Percentiles rank a stretch among this genome's conserved stretches.
Conservation (phyloP, 2,888 invertebrate species). For the Rotaria magnacalcarata region DNA sequence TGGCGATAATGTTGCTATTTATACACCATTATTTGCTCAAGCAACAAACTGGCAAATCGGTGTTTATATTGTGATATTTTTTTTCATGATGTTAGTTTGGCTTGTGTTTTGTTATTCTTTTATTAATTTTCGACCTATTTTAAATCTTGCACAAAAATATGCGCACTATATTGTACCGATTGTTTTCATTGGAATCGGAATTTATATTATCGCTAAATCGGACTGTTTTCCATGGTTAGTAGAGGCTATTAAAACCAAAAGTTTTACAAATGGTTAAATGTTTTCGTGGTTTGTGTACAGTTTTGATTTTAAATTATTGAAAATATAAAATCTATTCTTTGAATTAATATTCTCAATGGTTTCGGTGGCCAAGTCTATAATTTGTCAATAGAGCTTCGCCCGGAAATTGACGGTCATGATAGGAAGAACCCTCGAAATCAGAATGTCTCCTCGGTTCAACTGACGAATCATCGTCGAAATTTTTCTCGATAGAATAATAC, state of each 20-base stretch:
- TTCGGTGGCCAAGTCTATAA: no score
- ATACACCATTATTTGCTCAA: slow-evolving; percentile 33
- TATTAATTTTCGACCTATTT: slow-evolving; percentile 6
- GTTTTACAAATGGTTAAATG: not conserved
- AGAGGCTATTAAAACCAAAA: not conserved
- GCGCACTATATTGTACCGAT: not conserved
- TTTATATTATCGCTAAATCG: not conserved
- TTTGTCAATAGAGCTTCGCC: no score
- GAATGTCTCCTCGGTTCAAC: no score
- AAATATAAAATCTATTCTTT: no score
- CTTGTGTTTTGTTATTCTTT: not conserved
- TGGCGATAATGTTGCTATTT: slow-evolving; percentile 23
- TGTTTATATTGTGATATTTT: not conserved
- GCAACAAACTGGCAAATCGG: slow-evolving; percentile 2
- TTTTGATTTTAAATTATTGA: no score
- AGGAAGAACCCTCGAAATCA: no score
- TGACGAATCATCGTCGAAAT: no score
- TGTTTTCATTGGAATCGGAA: not conserved
- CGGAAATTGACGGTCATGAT: no score
- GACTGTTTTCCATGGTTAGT: slow-evolving; percentile 23
- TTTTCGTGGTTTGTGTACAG: no score
- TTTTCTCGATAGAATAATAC: no score
- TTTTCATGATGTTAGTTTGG: not conserved
- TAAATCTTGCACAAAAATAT: not conserved
- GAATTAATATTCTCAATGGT: no score